phyloP scores from a whole-genome alignment of 1,140 invertebrate genomes.

The Bombus waltoni region DNA sequence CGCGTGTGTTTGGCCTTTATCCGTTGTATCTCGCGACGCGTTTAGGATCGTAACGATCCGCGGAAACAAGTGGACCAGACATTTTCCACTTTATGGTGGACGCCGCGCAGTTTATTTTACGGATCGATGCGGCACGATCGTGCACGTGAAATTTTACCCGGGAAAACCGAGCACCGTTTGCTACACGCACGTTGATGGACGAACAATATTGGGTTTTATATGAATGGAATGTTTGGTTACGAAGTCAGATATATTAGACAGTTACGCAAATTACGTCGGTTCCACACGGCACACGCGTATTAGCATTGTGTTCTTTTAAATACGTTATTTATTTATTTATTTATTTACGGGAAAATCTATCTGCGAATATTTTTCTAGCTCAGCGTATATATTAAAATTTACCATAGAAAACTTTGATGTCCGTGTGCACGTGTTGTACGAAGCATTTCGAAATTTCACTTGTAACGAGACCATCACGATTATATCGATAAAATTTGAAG shows the following conservation, averaged over 20 bases:
- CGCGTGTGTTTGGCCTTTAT: background rate
- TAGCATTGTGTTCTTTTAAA: background rate
- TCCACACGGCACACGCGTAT: no score
- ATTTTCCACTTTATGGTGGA: constrained; percentile 22
- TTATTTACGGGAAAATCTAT: background rate
- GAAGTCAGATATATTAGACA: background rate
- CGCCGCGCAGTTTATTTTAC: background rate
- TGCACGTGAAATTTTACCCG: constrained; percentile 17
- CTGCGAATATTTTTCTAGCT: no score
- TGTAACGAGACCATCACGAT: no score
- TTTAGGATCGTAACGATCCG: constrained; percentile 19
- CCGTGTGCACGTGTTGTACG: no score
- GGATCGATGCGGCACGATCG: background rate
- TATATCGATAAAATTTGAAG: no score
- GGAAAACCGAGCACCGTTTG: background rate
- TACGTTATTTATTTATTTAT: background rate
- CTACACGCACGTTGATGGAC: background rate
- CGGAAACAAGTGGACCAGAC: constrained; percentile 30
- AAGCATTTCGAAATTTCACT: no score
- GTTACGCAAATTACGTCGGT: no score
- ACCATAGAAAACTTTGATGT: no score
- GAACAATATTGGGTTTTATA: background rate
- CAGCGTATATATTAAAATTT: no score
- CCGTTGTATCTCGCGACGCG: constrained; percentile 3
- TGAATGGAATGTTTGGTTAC: background rate